Evolutionary conservation across 2,888 invertebrate genomes (phyloP), one percentile per base, ranked within the genome.

Genomic region (Sturmia bella): DNA sequence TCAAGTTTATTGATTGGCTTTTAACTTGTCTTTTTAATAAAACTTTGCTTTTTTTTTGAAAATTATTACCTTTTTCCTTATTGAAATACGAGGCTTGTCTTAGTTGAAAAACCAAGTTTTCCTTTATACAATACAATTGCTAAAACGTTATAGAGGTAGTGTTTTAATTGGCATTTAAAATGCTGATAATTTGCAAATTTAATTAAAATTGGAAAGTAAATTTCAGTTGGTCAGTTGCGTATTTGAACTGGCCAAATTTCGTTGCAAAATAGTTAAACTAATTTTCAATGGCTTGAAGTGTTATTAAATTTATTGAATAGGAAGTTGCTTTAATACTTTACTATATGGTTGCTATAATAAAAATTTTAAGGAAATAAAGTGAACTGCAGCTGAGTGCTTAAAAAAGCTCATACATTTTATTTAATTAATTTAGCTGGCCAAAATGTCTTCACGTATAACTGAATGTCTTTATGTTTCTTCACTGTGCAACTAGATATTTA

Each of bases 81-180:
- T 13, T 63, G 52, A 13, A 32, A n/a, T 27, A 32, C 17, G 27
- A 63, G 63, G 52, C 45, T 73, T 54, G n/a, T n/a, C n/a, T n/a
- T n/a, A n/a, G n/a, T 54, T 73, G 63, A 74, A 74, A 37, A 24
- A 41, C 27, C 21, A 17, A 15, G 27, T 48, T 19, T 27, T 27
- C 61, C 19, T 17, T 39, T 12, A 9, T 59, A 1, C 12, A 56
- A 9, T 59, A 1, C 12, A 56, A 37, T 70, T 70, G 21, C 7
- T 15, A 70, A 15, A 11, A 13, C 32, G 41, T 52, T 59, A 32
- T 39, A 50, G 59, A 52, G 19, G 21, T 52, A 59, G n/a, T 50
- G 15, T 15, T 19, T 41, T 50, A 41, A 61, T 72, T 50, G 41
- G 41, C 41, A 72, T 61, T 41, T 41, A 59, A n/a, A 59, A 59